Conservation (phyloP, 2,888 invertebrate species). For the Lasioglossum marginatum region DNA sequence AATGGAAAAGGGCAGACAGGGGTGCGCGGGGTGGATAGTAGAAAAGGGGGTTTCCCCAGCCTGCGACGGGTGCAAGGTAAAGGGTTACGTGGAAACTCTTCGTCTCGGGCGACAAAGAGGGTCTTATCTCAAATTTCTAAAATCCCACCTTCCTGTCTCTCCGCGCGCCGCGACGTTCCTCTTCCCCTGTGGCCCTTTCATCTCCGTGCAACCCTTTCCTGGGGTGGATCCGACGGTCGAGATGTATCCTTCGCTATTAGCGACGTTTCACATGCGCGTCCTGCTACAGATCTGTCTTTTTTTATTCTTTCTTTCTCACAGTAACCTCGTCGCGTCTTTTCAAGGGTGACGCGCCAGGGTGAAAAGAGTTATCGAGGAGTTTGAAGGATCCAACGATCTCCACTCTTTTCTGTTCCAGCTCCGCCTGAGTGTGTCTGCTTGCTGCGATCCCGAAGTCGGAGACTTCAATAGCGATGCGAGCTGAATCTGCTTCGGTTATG, state of each 20-base stretch:
- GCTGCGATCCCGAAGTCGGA: conserved; percentile 4
- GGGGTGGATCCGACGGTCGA: conserved; percentile 33
- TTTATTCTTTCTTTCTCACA: conserved; percentile 24
- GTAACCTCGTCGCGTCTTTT: conserved; percentile 2
- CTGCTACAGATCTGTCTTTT: conserved; percentile 18
- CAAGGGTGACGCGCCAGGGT: conserved; percentile 1
- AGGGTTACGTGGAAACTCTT: conserved; percentile 71
- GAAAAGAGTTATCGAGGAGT: conserved; percentile 23
- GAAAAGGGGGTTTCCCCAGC: conserved; percentile 22
- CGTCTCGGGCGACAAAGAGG: conserved; percentile 63
- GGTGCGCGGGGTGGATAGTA: not conserved
- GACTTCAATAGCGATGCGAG: conserved; percentile 7
- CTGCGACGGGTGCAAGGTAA: conserved; percentile 58
- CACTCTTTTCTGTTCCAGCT: conserved; percentile 5
- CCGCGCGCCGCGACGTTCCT: conserved; percentile 35
- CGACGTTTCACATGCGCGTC: conserved; percentile 44
- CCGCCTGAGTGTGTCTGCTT: not conserved
- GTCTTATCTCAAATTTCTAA: conserved; percentile 73
- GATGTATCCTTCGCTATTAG: conserved; percentile 52
- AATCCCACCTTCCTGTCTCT: conserved; percentile 63
- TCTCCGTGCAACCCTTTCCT: conserved; percentile 36
- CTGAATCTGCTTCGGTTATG: conserved; percentile 12
- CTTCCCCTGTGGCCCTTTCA: conserved; percentile 28
- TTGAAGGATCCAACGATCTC: conserved; percentile 1
- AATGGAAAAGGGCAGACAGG: conserved; percentile 52